Evolutionary conservation across 2,797 vertebrate genomes (phyloP).

Genomic region (Cygnus olor): DNA sequence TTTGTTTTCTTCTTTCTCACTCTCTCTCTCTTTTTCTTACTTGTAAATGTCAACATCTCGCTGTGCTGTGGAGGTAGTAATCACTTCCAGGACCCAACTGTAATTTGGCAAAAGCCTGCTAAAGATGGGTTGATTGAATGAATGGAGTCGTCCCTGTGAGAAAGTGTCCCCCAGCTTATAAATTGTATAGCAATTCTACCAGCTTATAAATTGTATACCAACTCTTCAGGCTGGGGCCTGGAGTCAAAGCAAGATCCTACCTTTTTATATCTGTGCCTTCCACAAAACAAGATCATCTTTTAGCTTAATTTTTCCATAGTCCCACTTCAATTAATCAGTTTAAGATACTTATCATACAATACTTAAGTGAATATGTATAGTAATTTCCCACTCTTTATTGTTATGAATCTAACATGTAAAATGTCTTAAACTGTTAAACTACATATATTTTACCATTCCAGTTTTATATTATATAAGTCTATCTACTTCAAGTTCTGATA

Average conservation of each 20-base stretch:
- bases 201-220: neutral
- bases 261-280: neutral
- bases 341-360: neutral
- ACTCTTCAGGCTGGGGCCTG: neutral
- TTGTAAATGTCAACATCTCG: neutral
- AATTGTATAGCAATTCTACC: neutral
- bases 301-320: neutral
- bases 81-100: neutral
- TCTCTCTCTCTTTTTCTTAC: neutral
- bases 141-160: neutral
- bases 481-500: neutral
- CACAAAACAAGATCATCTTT: neutral
- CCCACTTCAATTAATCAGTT: neutral
- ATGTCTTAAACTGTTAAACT: neutral
- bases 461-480: neutral
- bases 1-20: accelerated
- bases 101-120: neutral
- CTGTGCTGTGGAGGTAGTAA: neutral
- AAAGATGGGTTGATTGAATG: neutral
- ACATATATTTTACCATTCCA: neutral
- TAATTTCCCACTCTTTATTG: neutral
- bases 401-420: neutral
- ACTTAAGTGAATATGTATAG: neutral
- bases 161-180: neutral
- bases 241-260: neutral